Percentiles rank a stretch among this genome's conserved stretches.
Evolutionary conservation across 2,113 vertebrate species (phyloP).

Genomic region (Lanius collurio): DNA sequence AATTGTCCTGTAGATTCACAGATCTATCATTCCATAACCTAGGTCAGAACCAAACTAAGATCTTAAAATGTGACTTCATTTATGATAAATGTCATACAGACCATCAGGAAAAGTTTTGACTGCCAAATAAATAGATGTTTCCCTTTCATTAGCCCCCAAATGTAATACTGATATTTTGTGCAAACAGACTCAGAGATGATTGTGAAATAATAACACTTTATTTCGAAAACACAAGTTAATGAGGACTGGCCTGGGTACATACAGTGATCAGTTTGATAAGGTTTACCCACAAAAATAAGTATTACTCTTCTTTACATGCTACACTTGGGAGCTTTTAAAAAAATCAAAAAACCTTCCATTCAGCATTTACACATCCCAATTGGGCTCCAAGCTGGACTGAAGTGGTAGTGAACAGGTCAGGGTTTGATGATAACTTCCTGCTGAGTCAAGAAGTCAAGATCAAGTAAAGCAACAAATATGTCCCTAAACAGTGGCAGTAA

Average conservation of each 20-base stretch:
- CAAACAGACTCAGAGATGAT: not conserved
- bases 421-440: not conserved
- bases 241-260: not conserved
- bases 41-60: not conserved
- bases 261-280: not conserved
- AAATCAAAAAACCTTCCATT: not conserved
- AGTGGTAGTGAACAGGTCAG: not conserved
- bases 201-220: not conserved
- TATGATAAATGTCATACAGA: not conserved
- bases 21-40: not conserved
- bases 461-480: not conserved
- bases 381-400: not conserved
- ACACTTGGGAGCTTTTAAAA: not conserved
- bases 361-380: not conserved
- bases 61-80: not conserved
- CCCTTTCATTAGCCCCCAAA: not conserved
- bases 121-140: not conserved
- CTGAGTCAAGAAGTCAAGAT: not conserved
- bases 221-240: not conserved
- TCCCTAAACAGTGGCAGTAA: not conserved
- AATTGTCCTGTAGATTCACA: not conserved
- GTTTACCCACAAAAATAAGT: not conserved
- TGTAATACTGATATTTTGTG: not conserved
- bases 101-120: not conserved
- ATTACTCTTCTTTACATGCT: not conserved